Conservation (phyloP, 1,140 invertebrate species). For the Riptortus pedestris region DNA sequence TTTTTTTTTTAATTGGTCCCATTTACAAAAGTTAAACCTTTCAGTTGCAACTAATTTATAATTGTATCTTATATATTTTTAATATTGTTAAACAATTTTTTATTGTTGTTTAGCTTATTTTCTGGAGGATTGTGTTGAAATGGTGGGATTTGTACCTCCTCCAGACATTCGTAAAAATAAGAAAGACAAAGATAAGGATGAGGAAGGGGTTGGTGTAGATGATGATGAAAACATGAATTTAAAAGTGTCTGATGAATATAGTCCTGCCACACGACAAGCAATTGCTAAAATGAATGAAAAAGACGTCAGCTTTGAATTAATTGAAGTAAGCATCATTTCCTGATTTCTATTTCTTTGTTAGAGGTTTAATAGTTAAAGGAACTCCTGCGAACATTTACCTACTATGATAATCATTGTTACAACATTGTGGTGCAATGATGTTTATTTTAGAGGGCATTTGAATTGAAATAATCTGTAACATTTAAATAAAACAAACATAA, state of each 20-base stretch:
- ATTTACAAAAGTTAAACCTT: background rate
- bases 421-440: no score
- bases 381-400: background rate
- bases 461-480: no score
- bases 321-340: slow-evolving; percentile 47
- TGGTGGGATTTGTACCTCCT: slow-evolving; percentile 68
- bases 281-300: slow-evolving; percentile 74
- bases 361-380: background rate
- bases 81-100: background rate
- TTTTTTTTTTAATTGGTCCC: background rate
- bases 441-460: no score
- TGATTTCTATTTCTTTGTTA: background rate
- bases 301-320: slow-evolving; percentile 83
- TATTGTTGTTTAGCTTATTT: slow-evolving; percentile 56
- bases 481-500: no score
- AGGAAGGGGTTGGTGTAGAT: slow-evolving; percentile 45
- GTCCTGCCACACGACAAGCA: slow-evolving; percentile 50
- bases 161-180: slow-evolving; percentile 56
- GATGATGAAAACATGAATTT: slow-evolving; percentile 73
- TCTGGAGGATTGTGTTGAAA: slow-evolving; percentile 76
- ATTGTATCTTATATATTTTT: no score
- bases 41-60: background rate
- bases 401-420: background rate
- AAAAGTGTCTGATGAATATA: slow-evolving; percentile 42
- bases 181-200: slow-evolving; percentile 41